Percentiles rank a stretch among this genome's conserved stretches.
Evolutionary conservation across 2,888 invertebrate genomes (phyloP).

Genomic region (Acheta domesticus): DNA sequence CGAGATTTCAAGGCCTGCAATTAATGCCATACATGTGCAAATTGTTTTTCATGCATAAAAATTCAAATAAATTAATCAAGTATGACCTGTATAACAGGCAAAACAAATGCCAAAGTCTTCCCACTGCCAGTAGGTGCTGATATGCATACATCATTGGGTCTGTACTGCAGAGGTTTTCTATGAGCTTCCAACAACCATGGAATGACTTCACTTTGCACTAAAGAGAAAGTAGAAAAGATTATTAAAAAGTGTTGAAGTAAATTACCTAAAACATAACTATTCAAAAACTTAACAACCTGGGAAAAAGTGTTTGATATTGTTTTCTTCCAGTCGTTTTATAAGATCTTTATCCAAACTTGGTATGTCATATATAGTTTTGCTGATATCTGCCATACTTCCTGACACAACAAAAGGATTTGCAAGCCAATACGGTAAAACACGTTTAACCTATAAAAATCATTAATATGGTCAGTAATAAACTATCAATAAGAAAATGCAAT

Average conservation of each 20-base stretch:
- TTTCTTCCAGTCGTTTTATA: constrained; percentile 60
- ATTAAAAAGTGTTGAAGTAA: not conserved
- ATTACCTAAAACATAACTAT: not conserved
- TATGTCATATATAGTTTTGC: constrained; percentile 55
- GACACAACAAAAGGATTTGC: constrained; percentile 74
- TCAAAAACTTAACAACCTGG: constrained; percentile 52
- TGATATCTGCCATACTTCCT: constrained; percentile 61
- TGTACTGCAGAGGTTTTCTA: constrained; percentile 56
- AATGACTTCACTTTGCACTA: constrained; percentile 72
- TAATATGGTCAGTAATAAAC: not conserved
- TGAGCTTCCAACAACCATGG: constrained; percentile 70
- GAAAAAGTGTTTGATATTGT: constrained; percentile 74
- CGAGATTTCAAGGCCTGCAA: constrained; percentile 58
- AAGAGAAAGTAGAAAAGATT: constrained; percentile 31
- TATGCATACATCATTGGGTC: constrained; percentile 89
- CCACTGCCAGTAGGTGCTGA: constrained; percentile 98
- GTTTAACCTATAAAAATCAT: constrained; percentile 52
- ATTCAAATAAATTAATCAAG: constrained; percentile 42
- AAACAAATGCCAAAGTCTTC: constrained; percentile 89
- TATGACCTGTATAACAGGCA: constrained; percentile 78
- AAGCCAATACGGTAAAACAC: constrained; percentile 85
- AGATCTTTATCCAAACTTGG: constrained; percentile 62
- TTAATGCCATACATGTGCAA: not conserved
- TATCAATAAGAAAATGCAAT: not conserved
- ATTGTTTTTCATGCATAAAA: too few species aligned